Percentiles rank a stretch among this genome's conserved stretches.
phyloP scores from a whole-genome alignment of 2,888 invertebrate species.

The Ennomos fuscantarius region DNA sequence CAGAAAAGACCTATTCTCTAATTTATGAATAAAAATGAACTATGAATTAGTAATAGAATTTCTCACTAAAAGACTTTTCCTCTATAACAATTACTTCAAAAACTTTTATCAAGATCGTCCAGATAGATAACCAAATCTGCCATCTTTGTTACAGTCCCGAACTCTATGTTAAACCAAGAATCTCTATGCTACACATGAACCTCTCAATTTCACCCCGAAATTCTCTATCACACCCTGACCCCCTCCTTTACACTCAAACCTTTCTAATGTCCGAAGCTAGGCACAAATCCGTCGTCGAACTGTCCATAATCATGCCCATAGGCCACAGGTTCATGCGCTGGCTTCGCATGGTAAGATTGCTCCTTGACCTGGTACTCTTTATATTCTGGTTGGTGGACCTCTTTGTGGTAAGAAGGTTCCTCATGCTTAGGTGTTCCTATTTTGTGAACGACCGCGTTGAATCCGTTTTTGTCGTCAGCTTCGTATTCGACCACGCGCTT shows the following conservation, averaged over 20 bases:
- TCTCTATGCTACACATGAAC: not conserved
- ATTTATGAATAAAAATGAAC: too few species aligned
- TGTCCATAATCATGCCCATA: constrained; percentile 59
- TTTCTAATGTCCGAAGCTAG: constrained; percentile 61
- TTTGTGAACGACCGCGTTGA: constrained; percentile 85
- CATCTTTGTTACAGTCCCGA: not conserved
- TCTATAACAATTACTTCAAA: too few species aligned
- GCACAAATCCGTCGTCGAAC: constrained; percentile 68
- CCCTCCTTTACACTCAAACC: not conserved
- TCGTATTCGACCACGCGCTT: constrained; percentile 86
- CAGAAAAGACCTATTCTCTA: too few species aligned
- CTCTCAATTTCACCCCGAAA: not conserved
- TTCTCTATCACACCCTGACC: not conserved
- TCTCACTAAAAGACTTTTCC: too few species aligned
- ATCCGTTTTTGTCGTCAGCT: constrained; percentile 85
- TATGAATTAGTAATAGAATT: too few species aligned
- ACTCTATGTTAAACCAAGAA: not conserved
- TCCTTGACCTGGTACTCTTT: constrained; percentile 37
- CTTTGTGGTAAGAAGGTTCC: constrained; percentile 40
- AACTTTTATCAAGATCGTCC: too few species aligned
- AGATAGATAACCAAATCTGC: not conserved
- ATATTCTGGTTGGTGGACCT: constrained; percentile 1
- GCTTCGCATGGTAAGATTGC: constrained; percentile 39
- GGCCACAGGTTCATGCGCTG: constrained; percentile 49
- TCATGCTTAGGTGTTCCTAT: constrained; percentile 75